Evolutionary conservation across 1,140 invertebrate genomes (phyloP), one percentile per base, ranked within the genome.

Genomic region (Saccostrea glomerata): DNA sequence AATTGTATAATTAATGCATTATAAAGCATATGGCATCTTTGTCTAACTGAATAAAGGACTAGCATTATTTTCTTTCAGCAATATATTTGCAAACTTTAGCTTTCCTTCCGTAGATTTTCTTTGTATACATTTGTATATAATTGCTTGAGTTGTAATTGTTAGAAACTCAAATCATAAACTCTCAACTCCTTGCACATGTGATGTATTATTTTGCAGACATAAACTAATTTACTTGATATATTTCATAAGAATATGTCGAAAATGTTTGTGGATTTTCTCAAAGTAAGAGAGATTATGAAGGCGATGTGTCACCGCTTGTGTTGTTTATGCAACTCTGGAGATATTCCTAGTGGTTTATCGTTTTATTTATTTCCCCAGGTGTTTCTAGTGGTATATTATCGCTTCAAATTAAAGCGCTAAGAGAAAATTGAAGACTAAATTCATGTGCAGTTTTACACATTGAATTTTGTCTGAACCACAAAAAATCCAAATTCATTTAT

Each of bases 361-460:
- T 77, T 77, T 77, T 77, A 77, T 77, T 77, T 77, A 77, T 77
- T 77, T 77, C 70, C 70, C 70, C 70, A 77, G 70, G 70, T 77
- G 70, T 77, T 77, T 77, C 17, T 20, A 77, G 70, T 9, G 13
- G 25, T 13, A 13, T 36, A 77, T 77, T 30, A 30, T 30, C 25
- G n/a, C 25, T 77, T 77, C 23, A 77, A 30, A 77, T 77, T 17
- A 66, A 66, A 66, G 20, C n/a, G n/a, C 60, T 66, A 20, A 66
- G 20, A 66, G 70, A 77, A 77, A 77, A 15, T 13, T 36, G 70
- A 77, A 13, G 70, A 77, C 70, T 77, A 77, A 30, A 30, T 77
- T 36, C 70, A 77, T 77, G 3, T 30, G 23, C 15, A 66, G 60
- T 66, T 20, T n/a, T 66, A 66, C 23, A 66, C 20, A 66, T 17